Evolutionary conservation across 2,113 vertebrate genomes (phyloP).

Genomic region (Saguinus imperator): DNA sequence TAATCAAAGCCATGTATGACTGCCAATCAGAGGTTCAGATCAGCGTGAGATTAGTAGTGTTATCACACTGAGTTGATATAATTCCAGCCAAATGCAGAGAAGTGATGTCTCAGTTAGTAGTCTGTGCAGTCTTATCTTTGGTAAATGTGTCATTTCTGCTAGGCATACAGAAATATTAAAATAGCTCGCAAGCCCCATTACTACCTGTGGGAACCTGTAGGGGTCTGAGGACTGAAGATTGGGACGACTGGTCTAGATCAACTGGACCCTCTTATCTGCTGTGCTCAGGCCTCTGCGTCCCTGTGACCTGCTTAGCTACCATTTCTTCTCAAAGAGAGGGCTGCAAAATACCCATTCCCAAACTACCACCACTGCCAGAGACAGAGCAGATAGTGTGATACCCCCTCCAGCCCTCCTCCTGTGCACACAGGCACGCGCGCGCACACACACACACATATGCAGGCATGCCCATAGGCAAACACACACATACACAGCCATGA

Average conservation of each 20-base stretch:
- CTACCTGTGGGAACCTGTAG: conserved; percentile 5
- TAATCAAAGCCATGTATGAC: conserved; percentile 73
- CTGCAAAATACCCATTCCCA: neutral
- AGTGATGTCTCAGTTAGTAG: conserved; percentile 76
- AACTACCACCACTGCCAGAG: neutral
- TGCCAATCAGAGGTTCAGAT: conserved; percentile 77
- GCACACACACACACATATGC: too few species aligned
- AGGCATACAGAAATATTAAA: conserved; percentile 47
- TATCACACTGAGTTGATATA: conserved; percentile 71
- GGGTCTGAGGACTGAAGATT: neutral
- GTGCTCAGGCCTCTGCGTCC: neutral
- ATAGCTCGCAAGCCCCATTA: neutral
- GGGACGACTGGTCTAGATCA: neutral
- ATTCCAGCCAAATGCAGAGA: conserved; percentile 70
- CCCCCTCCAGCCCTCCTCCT: neutral
- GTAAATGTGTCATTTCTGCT: conserved; percentile 42
- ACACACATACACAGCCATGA: accelerated
- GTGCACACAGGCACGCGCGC: too few species aligned
- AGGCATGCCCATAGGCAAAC: neutral
- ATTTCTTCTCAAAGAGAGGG: neutral
- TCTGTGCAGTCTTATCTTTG: conserved; percentile 63
- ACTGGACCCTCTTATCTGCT: conserved; percentile 16
- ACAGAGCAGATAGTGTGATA: neutral
- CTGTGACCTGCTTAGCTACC: neutral
- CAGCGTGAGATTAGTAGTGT: conserved; percentile 64